Evolutionary conservation across 2,888 invertebrate species (phyloP).

Genomic region (Hylaea fasciaria): DNA sequence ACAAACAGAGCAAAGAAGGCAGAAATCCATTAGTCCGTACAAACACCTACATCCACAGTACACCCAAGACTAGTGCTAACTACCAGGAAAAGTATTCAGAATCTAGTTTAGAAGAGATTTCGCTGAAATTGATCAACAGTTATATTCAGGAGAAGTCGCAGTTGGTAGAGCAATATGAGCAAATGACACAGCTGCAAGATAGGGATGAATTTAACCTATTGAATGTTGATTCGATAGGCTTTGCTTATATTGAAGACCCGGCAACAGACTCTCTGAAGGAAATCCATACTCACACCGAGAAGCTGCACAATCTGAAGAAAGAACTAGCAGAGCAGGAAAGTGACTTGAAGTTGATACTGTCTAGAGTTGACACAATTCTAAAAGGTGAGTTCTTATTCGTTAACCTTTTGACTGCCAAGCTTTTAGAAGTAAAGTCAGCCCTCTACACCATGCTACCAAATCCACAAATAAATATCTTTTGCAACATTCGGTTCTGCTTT

Average conservation of each 20-base stretch:
- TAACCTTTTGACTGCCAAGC: too few relatives aligned
- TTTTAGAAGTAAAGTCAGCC: too few relatives aligned
- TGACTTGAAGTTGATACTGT: constrained; percentile 81
- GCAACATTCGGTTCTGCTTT: too few relatives aligned
- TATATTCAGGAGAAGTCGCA: constrained; percentile 89
- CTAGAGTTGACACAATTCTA: constrained; percentile 67
- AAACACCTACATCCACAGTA: constrained; percentile 89
- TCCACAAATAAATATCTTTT: too few relatives aligned
- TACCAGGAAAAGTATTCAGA: constrained; percentile 83
- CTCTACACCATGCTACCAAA: too few relatives aligned
- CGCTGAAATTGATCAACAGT: constrained; percentile 88
- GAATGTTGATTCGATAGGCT: constrained; percentile 86
- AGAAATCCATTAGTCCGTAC: constrained; percentile 72
- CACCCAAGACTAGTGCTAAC: constrained; percentile 85
- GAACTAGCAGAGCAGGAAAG: constrained; percentile 86
- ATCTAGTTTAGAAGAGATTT: constrained; percentile 91
- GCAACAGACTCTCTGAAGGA: constrained; percentile 87
- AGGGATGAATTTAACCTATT: constrained; percentile 75
- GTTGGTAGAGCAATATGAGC: constrained; percentile 87
- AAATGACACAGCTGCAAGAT: constrained; percentile 87
- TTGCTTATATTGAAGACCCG: constrained; percentile 86
- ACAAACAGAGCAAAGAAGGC: constrained; percentile 58
- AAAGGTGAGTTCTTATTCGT: constrained; percentile 56
- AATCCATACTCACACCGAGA: constrained; percentile 87
- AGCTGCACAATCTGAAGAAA: constrained; percentile 86